A percentile compares a stretch with the other conserved stretches of the same genome.
These are phyloP conservation scores for Thamnophis sirtalis DNA, from an alignment of 2,113 vertebrate species.

Conservation along the genomic window DNA sequence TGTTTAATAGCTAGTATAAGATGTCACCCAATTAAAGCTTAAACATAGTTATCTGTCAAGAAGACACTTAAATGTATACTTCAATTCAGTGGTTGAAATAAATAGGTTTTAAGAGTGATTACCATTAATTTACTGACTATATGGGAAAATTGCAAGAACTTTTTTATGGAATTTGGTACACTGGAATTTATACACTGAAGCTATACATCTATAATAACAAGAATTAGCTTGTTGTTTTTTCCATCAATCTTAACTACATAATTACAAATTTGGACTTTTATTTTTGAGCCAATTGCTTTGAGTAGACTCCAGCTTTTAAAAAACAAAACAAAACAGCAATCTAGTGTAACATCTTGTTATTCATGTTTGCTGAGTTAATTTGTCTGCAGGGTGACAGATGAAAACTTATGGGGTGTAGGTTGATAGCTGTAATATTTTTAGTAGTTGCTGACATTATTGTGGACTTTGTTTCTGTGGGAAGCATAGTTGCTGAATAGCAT, in stretches of 20 bases:
- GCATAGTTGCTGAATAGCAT: constrained; percentile 54
- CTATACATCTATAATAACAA: neutral
- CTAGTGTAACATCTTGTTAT: neutral
- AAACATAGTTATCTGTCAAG: neutral
- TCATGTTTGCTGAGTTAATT: constrained; percentile 24
- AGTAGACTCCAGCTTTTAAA: neutral
- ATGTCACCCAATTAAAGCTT: neutral
- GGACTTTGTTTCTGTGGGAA: constrained; percentile 62
- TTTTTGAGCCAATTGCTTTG: neutral
- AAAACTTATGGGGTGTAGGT: constrained; percentile 29
- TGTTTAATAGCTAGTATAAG: neutral
- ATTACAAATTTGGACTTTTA: neutral
- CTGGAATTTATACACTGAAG: neutral
- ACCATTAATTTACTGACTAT: neutral
- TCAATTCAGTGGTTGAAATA: neutral
- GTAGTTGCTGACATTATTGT: constrained; percentile 42
- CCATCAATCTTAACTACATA: neutral
- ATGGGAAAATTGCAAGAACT: neutral
- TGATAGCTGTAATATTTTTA: constrained; percentile 53
- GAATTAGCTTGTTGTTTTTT: neutral
- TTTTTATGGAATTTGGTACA: neutral
- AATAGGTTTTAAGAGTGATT: neutral
- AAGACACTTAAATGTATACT: neutral
- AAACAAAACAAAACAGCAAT: fast-evolving
- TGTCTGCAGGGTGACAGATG: constrained; percentile 17